A percentile compares a stretch with the other conserved stretches of the same genome.
Evolutionary conservation across 2,888 invertebrate species (phyloP).

Genomic region (Erebia aethiops): DNA sequence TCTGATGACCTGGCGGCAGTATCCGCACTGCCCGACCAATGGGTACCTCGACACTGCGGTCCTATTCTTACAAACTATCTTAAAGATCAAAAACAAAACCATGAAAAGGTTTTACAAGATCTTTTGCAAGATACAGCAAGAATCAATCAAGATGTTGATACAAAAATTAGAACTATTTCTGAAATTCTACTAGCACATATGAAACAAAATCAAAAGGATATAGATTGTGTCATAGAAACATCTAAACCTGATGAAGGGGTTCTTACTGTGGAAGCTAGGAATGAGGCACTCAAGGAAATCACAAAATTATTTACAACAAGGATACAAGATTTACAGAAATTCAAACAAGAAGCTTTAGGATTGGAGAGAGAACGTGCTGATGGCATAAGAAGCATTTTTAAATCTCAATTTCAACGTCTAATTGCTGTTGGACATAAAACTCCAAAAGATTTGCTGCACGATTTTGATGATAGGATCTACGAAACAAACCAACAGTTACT

Average conservation of each 20-base stretch:
- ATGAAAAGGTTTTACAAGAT: conserved; percentile 49
- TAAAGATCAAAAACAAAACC: conserved; percentile 54
- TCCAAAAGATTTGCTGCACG: conserved; percentile 62
- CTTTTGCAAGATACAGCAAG: conserved; percentile 48
- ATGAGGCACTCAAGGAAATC: conserved; percentile 51
- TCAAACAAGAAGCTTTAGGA: conserved; percentile 55
- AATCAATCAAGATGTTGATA: conserved; percentile 56
- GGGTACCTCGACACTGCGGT: conserved; percentile 60
- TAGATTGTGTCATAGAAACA: conserved; percentile 54
- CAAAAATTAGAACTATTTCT: conserved; percentile 55
- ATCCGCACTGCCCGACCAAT: conserved; percentile 60
- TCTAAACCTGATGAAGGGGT: conserved; percentile 32
- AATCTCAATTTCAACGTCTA: conserved; percentile 60
- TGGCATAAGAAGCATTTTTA: conserved; percentile 55
- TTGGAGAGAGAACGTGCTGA: conserved; percentile 66
- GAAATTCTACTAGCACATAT: conserved; percentile 56
- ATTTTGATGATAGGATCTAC: conserved; percentile 67
- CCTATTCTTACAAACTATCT: conserved; percentile 61
- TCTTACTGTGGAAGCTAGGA: conserved; percentile 45
- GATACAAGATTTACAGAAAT: conserved; percentile 51
- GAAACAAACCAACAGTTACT: conserved; percentile 69
- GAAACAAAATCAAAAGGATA: conserved; percentile 56
- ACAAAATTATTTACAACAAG: conserved; percentile 48
- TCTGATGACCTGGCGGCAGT: conserved; percentile 63
- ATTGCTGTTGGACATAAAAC: conserved; percentile 56